Conservation (phyloP, 1,140 invertebrate species). For the Cylas formicarius region DNA sequence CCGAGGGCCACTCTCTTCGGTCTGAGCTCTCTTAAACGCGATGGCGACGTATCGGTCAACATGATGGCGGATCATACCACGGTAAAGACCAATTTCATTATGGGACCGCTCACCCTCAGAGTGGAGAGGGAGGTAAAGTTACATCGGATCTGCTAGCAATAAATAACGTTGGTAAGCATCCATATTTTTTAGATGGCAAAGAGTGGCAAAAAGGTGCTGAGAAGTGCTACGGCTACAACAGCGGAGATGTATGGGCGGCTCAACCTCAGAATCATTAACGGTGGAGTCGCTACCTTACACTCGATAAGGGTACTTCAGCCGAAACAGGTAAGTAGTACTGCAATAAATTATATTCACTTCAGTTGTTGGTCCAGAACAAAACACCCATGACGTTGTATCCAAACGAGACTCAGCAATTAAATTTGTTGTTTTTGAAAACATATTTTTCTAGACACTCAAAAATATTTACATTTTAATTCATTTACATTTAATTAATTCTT, state of each 20-base stretch:
- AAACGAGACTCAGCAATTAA: no score
- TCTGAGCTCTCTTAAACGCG: conserved; percentile 63
- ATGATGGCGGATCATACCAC: conserved; percentile 71
- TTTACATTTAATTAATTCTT: no score
- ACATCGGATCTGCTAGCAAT: not conserved
- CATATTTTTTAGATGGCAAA: conserved; percentile 55
- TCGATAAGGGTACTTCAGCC: conserved; percentile 77
- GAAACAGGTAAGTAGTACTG: conserved; percentile 58
- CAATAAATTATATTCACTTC: no score
- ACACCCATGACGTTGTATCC: no score
- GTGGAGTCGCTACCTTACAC: conserved; percentile 68
- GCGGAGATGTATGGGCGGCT: conserved; percentile 76
- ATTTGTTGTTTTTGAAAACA: no score
- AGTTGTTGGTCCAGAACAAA: no score
- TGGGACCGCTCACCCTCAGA: conserved; percentile 68
- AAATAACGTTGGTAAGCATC: not conserved
- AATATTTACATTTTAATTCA: no score
- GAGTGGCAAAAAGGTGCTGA: conserved; percentile 64
- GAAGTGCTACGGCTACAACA: conserved; percentile 76
- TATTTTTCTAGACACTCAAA: no score
- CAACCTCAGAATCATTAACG: conserved; percentile 65
- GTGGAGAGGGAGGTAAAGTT: conserved; percentile 67
- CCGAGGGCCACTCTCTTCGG: conserved; percentile 73
- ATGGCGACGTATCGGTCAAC: conserved; percentile 70
- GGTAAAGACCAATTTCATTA: conserved; percentile 69